Evolutionary conservation across 2,797 vertebrate species (phyloP), one percentile per base, ranked within the genome.

Genomic region (Denticeps clupeoides): DNA sequence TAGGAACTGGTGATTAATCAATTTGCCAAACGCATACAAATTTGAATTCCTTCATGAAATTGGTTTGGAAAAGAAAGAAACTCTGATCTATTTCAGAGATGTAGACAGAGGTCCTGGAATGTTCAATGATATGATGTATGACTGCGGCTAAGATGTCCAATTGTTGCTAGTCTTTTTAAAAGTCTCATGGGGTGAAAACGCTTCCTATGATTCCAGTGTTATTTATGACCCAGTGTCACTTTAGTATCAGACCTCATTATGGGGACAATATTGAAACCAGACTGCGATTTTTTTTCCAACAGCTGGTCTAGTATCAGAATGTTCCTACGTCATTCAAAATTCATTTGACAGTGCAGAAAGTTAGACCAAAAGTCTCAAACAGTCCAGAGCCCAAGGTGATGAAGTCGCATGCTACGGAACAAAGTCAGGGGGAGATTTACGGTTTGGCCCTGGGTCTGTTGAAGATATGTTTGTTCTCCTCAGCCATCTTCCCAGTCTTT

Each of bases 381-480:
- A 47, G 45, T 33, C 54, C 42, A 35, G 13, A 43, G 50, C 58
- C 50, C 51, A 53, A 53, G 55, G 37, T 29, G 41, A 11, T 54
- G 51, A 51, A 60, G 50, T 52, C 55, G 33, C 46, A 38, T 42
- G 22, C 23, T 51, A 40, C 38, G 59, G 56, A 59, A 25, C 22
- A 29, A 7, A 46, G 53, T 59, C 59, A 66, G 48, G 37, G 40
- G 42, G 46, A 64, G 56, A 56, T 64, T 59, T 53, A 61, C 59
- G 41, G 61, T 43, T 59, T 45, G 53, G 51, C 47, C 40, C 40
- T 13, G 12, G 47, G 51, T 35, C 21, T 25, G 38, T 29, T 43
- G 53, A 48, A 49, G 59, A 44, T 44, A 18, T 43, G 53, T 64
- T 60, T 58, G 55, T 64, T 55, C 31, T 47, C 49, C 19, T 43